Conservation (phyloP, 2,113 vertebrate species). For the Gallinago jamesoni region DNA sequence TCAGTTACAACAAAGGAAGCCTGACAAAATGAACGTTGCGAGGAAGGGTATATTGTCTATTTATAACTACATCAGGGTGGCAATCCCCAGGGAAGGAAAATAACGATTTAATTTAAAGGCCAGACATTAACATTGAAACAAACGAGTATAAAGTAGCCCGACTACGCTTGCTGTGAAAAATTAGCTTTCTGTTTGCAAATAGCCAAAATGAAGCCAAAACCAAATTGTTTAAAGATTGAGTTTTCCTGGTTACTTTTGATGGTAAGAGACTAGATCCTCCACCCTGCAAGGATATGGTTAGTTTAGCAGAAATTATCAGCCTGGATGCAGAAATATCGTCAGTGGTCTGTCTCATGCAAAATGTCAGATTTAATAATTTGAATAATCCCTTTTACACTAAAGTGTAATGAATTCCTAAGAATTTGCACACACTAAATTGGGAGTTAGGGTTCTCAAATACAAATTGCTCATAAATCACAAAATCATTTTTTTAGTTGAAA, state of each 20-base stretch:
- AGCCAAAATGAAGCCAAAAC: background rate
- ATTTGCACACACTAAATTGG: background rate
- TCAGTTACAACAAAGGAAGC: background rate
- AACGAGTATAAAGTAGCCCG: background rate
- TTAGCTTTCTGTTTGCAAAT: background rate
- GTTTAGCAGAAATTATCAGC: background rate
- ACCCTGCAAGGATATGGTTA: background rate
- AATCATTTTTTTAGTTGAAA: background rate
- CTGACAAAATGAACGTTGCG: background rate
- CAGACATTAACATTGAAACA: conserved; percentile 14
- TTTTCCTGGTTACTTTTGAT: background rate
- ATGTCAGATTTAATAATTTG: background rate
- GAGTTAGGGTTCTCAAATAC: background rate
- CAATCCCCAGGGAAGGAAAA: conserved; percentile 4
- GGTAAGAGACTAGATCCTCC: background rate
- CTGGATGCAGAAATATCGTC: background rate
- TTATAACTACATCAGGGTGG: background rate
- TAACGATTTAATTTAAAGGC: conserved; percentile 20
- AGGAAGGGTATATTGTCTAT: background rate
- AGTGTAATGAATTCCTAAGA: background rate
- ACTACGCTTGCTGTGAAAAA: background rate
- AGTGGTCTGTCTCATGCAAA: background rate
- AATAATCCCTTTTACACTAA: background rate
- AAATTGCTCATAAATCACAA: background rate
- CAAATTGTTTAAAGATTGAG: background rate